phyloP scores from a whole-genome alignment of 2,797 vertebrate species.

The Acanthiza pusilla region DNA sequence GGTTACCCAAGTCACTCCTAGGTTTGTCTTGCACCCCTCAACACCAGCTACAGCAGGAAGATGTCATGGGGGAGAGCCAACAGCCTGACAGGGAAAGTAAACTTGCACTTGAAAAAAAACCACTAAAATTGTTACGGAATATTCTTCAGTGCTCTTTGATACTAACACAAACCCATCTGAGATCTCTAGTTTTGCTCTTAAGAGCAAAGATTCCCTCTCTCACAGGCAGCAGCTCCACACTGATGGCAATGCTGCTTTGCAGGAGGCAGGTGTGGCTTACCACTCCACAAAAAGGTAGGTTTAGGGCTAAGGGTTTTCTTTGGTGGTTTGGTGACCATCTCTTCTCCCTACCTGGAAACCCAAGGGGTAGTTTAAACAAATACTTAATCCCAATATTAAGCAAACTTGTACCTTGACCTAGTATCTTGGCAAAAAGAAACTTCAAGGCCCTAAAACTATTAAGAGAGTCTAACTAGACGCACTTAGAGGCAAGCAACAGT shows the following conservation, averaged over 20 bases:
- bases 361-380: not conserved
- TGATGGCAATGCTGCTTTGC: not conserved
- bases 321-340: not conserved
- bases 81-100: not conserved
- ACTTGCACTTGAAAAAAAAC: not conserved
- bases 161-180: not conserved
- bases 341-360: not conserved
- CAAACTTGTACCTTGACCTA: not conserved
- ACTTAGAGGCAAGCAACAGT: not conserved
- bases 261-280: not conserved
- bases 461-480: not conserved
- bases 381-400: not conserved
- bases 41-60: not conserved
- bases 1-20: rapidly evolving
- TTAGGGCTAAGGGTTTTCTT: not conserved
- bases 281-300: not conserved
- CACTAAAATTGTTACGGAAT: not conserved
- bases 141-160: not conserved
- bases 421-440: not conserved
- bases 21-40: not conserved
- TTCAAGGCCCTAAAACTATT: not conserved
- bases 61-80: not conserved
- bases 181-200: not conserved
- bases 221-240: not conserved
- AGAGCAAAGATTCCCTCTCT: not conserved